Base-by-base conservation (phyloP, 2,113 vertebrate species). In the Barnardius zonarius region DNA sequence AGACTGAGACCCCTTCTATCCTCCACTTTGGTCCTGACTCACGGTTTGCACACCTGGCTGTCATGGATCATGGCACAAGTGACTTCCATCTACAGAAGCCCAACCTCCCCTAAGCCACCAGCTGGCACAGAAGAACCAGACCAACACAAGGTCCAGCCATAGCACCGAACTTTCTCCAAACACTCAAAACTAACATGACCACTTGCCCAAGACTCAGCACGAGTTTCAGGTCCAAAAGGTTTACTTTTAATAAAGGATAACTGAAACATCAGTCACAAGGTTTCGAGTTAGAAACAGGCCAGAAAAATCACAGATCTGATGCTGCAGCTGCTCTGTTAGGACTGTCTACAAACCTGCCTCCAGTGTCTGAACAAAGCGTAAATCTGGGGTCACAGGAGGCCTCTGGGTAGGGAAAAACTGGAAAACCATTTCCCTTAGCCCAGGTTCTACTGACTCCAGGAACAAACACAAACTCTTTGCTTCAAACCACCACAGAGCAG, bases 401-500 rank as follows among this genome's bases (percentile, higher is more conserved):
- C 54, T 76, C 63, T 48, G n/a, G 28, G 68, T 10, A 55, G 30
- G 19, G 33, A 49, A 93, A 79, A 83, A 28, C 0, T 57, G 33
- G 51, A 80, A 90, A 74, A 55, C 14, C 22, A 66, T 17, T 83
- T 55, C 61, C 62, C 46, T 66, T 22, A 62, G 48, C 35, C 0
- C 5, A 84, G 33, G 27, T 84, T 49, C 62, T 17, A 54, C 20
- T 3, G 3, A 67, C 49, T 59, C 76, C 66, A 83, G 66, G 35
- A 92, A 82, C 22, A 46, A 91, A 77, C 31, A 80, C 52, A 55
- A 61, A 81, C 19, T 39, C 64, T 63, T 80, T 93, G 52, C 84
- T 94, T 83, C 81, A 85, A 91, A 93, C 63, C 86, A 87, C 6
- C 46, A 69, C 70, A 76, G 49, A 49, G 44, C 83, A 95, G 83